Percentiles rank a stretch among this genome's conserved stretches.
Evolutionary conservation across 2,797 vertebrate genomes (phyloP).

Genomic region (Mormyrus hasselquistii): DNA sequence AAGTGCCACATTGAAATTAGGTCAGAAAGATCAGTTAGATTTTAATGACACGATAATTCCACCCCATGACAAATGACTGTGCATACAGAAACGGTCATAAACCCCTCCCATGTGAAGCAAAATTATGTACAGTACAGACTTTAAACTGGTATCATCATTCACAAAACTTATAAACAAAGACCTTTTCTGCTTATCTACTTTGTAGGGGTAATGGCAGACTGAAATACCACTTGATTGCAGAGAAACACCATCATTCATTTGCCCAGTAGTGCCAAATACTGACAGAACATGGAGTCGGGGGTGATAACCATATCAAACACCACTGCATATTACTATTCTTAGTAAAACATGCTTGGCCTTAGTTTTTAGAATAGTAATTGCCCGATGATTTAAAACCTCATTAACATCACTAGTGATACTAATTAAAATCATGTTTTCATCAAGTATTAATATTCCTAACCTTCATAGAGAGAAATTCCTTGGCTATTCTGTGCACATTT

Average conservation of each 20-base stretch:
- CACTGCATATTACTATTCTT: neutral
- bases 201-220: neutral
- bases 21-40: neutral
- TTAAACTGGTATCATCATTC: constrained; percentile 47
- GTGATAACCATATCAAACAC: neutral
- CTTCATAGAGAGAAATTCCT: neutral
- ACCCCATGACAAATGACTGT: constrained; percentile 35
- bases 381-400: neutral
- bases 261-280: neutral
- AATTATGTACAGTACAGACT: constrained; percentile 54
- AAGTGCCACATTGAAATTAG: neutral
- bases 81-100: constrained; percentile 29
- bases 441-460: neutral
- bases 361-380: too few relatives aligned
- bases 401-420: neutral
- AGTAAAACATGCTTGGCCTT: neutral
- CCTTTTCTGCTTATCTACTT: constrained; percentile 37
- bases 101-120: constrained; percentile 23
- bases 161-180: constrained; percentile 53
- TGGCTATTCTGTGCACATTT: neutral
- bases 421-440: neutral
- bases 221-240: constrained; percentile 17
- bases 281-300: neutral
- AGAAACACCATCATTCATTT: neutral
- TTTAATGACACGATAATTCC: constrained; percentile 30